Percentiles rank a stretch among this genome's conserved stretches.
These are phyloP conservation scores for Apamea anceps DNA, from an alignment of 2,888 invertebrate species.

Conservation along the genomic window DNA sequence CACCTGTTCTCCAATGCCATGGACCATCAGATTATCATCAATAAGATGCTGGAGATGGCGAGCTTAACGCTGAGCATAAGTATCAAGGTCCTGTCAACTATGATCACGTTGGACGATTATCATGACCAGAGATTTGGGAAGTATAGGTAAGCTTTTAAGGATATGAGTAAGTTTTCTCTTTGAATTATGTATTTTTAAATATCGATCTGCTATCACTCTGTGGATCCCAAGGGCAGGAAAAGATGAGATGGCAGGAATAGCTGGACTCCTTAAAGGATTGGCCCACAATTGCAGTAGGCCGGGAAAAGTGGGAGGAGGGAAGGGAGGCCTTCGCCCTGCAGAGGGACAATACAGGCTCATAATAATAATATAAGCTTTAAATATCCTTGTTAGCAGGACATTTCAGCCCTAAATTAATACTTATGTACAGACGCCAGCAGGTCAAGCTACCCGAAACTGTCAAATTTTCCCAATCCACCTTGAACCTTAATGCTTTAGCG, in stretches of 20 bases:
- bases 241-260: no score
- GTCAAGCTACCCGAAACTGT: no score
- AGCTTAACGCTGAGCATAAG: slow-evolving; percentile 94
- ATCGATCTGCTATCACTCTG: background rate
- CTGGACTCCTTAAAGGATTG: no score
- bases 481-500: no score
- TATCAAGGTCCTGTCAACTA: slow-evolving; percentile 95
- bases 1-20: slow-evolving; percentile 96
- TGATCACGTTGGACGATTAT: slow-evolving; percentile 96
- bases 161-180: background rate
- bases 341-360: no score
- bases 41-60: slow-evolving; percentile 96
- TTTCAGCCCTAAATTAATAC: background rate
- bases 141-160: slow-evolving; percentile 92
- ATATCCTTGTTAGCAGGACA: background rate
- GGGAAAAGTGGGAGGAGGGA: no score
- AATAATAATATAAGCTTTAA: no score
- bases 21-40: slow-evolving; percentile 96
- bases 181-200: background rate
- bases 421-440: no score
- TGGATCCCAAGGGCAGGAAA: no score
- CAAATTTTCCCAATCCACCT: no score
- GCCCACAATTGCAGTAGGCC: no score
- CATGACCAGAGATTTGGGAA: slow-evolving; percentile 97
- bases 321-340: no score